These are phyloP conservation scores for Cerastis leucographa DNA, from an alignment of 2,888 invertebrate genomes.

Conservation along the genomic window DNA sequence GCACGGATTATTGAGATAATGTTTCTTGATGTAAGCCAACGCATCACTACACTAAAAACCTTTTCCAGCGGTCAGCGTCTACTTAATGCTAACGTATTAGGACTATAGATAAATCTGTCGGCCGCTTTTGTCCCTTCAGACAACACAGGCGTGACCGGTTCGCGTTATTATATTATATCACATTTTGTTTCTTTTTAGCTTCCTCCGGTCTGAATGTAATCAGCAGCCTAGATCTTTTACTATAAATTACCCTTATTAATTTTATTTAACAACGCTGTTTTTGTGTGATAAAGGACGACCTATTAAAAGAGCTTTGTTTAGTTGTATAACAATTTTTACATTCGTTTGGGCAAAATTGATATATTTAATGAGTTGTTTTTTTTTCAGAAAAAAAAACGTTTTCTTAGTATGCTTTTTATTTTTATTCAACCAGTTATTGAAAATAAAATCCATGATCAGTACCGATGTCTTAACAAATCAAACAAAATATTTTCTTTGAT, in stretches of 20 bases:
- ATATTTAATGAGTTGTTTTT: background rate
- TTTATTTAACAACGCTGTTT: slow-evolving; percentile 36
- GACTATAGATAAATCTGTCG: background rate
- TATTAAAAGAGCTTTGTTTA: background rate
- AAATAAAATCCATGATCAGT: background rate
- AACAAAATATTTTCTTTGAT: background rate
- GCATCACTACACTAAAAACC: too few relatives aligned
- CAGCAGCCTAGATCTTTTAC: slow-evolving; percentile 47
- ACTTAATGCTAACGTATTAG: background rate
- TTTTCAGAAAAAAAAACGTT: background rate
- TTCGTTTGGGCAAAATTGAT: background rate
- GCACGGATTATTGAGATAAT: too few relatives aligned
- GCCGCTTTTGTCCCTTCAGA: background rate
- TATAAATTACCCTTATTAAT: slow-evolving; percentile 53
- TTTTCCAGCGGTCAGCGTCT: too few relatives aligned
- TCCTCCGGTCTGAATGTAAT: slow-evolving; percentile 15
- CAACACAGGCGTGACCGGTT: background rate
- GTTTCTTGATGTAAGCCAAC: too few relatives aligned
- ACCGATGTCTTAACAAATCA: background rate
- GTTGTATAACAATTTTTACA: background rate
- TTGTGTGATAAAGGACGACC: slow-evolving; percentile 6
- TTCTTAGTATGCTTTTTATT: too few relatives aligned
- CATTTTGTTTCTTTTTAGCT: slow-evolving; percentile 25
- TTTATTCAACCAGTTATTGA: background rate
- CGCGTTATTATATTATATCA: slow-evolving; percentile 19